Conservation (phyloP, 2,888 invertebrate genomes). For the Camponotus fellah region DNA sequence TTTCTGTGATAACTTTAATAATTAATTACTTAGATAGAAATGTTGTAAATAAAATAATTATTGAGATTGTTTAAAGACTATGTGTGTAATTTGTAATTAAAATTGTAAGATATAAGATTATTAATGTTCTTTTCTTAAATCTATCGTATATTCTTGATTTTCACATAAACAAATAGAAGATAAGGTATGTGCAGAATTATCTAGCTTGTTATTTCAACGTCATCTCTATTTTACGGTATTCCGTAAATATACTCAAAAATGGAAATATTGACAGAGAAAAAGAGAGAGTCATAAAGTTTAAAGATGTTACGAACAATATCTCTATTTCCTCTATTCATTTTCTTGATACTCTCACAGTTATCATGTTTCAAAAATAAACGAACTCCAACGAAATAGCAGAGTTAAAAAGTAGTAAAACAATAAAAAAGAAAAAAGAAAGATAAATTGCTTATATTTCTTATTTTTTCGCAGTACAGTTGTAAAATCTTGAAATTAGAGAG, state of each 20-base stretch:
- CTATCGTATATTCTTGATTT: neutral
- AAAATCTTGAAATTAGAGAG: neutral
- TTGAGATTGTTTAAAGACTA: neutral
- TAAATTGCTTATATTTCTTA: neutral
- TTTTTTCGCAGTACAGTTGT: neutral
- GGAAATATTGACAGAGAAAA: neutral
- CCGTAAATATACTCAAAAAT: neutral
- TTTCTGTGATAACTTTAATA: neutral
- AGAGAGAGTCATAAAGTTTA: neutral
- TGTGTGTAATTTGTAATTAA: neutral
- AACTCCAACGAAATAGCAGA: neutral
- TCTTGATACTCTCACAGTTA: neutral
- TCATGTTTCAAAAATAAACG: neutral
- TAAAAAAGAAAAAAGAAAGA: neutral
- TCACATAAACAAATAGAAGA: neutral
- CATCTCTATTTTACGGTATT: neutral
- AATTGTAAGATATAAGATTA: neutral
- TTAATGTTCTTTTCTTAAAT: neutral
- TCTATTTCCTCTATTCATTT: neutral
- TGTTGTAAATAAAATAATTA: neutral
- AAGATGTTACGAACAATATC: neutral
- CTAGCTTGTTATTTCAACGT: neutral
- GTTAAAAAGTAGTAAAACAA: neutral
- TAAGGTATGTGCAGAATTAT: neutral
- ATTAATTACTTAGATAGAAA: neutral